phyloP scores from a whole-genome alignment of 2,888 invertebrate species.

The Agrochola circellaris region DNA sequence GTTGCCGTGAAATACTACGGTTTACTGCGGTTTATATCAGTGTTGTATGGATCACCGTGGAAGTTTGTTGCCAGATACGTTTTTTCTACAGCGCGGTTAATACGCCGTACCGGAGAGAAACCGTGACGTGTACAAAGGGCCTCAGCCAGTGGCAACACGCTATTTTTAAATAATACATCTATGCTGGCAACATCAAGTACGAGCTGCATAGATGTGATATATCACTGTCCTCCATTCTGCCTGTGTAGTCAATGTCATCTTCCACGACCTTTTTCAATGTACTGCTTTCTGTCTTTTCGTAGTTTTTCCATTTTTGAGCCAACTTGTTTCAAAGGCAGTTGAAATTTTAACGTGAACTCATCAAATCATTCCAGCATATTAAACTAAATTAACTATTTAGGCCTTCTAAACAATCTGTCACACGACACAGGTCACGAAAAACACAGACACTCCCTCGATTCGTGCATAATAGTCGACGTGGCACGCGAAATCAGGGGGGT shows the following conservation, averaged over 20 bases:
- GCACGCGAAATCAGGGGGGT: constrained; percentile 71
- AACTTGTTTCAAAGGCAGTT: neutral
- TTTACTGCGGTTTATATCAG: too few relatives aligned
- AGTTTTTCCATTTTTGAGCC: neutral
- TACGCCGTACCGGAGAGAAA: too few relatives aligned
- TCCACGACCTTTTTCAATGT: neutral
- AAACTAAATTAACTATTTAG: constrained; percentile 36
- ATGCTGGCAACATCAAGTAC: neutral
- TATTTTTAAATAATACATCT: too few relatives aligned
- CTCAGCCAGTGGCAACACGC: neutral
- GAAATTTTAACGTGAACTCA: constrained; percentile 14
- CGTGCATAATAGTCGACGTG: constrained; percentile 59
- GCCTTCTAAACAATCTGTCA: constrained; percentile 40
- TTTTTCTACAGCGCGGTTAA: too few relatives aligned
- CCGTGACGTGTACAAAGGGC: too few relatives aligned
- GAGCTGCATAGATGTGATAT: neutral
- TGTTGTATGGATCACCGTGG: too few relatives aligned
- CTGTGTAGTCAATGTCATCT: neutral
- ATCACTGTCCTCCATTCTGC: neutral
- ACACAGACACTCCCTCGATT: constrained; percentile 66
- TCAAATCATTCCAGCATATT: constrained; percentile 24
- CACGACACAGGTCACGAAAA: constrained; percentile 64
- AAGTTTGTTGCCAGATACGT: too few relatives aligned
- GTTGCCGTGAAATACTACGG: too few relatives aligned
- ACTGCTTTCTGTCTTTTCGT: neutral